Conservation (phyloP, 1,140 invertebrate genomes). For the Globodera ellingtonae region DNA sequence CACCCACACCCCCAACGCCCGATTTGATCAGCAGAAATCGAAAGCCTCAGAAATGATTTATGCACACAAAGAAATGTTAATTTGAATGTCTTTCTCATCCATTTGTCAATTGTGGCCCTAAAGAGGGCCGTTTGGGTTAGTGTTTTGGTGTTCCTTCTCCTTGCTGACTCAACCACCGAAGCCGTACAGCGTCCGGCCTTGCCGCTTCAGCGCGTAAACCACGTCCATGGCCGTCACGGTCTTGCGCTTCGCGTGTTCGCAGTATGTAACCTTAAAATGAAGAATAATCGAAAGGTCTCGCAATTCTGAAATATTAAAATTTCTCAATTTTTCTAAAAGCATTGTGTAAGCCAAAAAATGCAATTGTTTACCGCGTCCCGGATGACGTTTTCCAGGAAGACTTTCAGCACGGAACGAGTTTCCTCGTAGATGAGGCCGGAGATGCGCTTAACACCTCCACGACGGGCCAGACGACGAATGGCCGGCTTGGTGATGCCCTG, state of each 20-base stretch:
- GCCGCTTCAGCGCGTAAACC: constrained; percentile 81
- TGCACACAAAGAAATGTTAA: too few species aligned
- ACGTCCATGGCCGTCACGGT: constrained; percentile 84
- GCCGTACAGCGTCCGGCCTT: constrained; percentile 74
- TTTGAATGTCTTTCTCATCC: background rate
- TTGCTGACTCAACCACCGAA: constrained; percentile 69
- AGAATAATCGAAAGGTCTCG: too few species aligned
- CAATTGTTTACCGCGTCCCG: constrained; percentile 8
- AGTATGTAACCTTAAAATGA: constrained; percentile 68
- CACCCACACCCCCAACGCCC: too few species aligned
- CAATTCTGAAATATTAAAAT: too few species aligned
- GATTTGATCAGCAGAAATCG: too few species aligned
- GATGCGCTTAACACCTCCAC: constrained; percentile 78
- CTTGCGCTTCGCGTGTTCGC: constrained; percentile 80
- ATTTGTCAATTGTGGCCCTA: constrained; percentile 39
- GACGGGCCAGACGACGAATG: constrained; percentile 73
- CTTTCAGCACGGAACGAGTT: constrained; percentile 54
- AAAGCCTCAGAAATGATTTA: background rate
- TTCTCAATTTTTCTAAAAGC: too few species aligned
- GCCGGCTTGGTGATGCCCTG: constrained; percentile 74
- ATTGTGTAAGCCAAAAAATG: too few species aligned
- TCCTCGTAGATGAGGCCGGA: constrained; percentile 76
- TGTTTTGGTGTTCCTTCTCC: background rate
- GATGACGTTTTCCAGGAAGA: constrained; percentile 31
- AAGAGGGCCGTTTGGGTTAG: constrained; percentile 43